Evolutionary conservation across 2,888 invertebrate species (phyloP), one percentile per base, ranked within the genome.

Genomic region (Lithophane ornitopus): DNA sequence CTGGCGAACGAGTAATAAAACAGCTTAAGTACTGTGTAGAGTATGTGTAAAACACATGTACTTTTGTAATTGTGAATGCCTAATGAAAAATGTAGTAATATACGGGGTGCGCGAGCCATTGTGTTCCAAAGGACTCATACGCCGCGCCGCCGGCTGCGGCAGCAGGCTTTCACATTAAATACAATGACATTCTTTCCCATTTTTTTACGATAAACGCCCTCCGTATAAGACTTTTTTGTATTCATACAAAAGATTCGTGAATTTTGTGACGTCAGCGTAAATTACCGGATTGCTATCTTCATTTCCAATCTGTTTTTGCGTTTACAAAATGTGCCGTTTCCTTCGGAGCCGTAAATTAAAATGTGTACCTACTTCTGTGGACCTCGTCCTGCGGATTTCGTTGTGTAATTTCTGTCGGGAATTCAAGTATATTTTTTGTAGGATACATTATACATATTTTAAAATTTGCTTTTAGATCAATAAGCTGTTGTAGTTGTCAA

Each of bases 121-220:
- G 84, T 89, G 68, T 76, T 84, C 82, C 68, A 84, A 89, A 87
- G 81, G 80, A 87, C 78, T 82, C 81, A 82, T 71, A 19, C 41
- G 34, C 59, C 41, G 58, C 81, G 79, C 81, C 81, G 49, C 69
- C 79, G 78, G 85, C 59, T 39, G 54, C 80, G 78, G 80, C 81
- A 34, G 70, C 80, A 77, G 85, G 85, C 78, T 86, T 79, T 80
- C 70, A 86, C 82, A 86, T 88, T 88, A 86, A 84, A 85, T 85
- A 90, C 86, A 89, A 87, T 88, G 87, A 89, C 88, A 90, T 89
- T 89, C 82, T 89, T 87, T 79, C 73, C 77, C 86, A 98, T 87
- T 87, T 86, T 86, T 82, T 78, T 62, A 81, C 83, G 76, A 84
- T 87, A 86, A 86, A 86, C 80, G 80, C 73, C 70, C 72, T 82